phyloP scores from a whole-genome alignment of 2,797 vertebrate genomes.

The Epinephelus coioides region DNA sequence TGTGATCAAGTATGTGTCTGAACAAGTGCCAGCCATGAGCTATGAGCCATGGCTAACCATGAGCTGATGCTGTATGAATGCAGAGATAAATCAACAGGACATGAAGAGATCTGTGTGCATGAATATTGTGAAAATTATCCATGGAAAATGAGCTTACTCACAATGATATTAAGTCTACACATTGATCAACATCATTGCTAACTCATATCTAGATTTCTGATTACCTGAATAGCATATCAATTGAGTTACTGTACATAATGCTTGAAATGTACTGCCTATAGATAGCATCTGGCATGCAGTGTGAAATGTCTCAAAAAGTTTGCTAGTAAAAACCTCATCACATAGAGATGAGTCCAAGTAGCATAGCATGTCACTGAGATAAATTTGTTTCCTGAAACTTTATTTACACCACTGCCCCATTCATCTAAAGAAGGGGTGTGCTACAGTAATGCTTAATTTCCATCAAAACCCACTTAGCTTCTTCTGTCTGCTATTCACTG shows the following conservation, averaged over 20 bases:
- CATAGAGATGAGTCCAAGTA: constrained; percentile 33
- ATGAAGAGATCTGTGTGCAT: neutral
- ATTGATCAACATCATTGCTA: neutral
- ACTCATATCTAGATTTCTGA: constrained; percentile 1
- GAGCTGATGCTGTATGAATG: neutral
- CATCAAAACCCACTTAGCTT: constrained; percentile 35
- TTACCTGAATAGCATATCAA: constrained; percentile 16
- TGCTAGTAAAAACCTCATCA: constrained; percentile 48
- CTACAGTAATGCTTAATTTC: constrained; percentile 35
- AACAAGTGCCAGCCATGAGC: neutral
- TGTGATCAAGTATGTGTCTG: constrained; percentile 13
- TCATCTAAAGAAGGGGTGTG: constrained; percentile 28
- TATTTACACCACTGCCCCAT: constrained; percentile 21
- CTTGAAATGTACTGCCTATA: constrained; percentile 17
- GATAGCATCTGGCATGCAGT: constrained; percentile 18
- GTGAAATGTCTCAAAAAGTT: constrained; percentile 44
- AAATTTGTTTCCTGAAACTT: constrained; percentile 30
- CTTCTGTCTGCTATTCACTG: constrained; percentile 19
- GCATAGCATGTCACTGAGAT: constrained; percentile 40
- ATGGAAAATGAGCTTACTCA: neutral
- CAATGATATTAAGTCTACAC: neutral
- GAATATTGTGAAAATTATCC: constrained; percentile 5
- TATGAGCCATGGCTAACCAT: no score
- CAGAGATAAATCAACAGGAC: constrained; percentile 6
- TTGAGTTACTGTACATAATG: constrained; percentile 17